phyloP scores from a whole-genome alignment of 2,888 invertebrate genomes.

The Drosophila macrospina region DNA sequence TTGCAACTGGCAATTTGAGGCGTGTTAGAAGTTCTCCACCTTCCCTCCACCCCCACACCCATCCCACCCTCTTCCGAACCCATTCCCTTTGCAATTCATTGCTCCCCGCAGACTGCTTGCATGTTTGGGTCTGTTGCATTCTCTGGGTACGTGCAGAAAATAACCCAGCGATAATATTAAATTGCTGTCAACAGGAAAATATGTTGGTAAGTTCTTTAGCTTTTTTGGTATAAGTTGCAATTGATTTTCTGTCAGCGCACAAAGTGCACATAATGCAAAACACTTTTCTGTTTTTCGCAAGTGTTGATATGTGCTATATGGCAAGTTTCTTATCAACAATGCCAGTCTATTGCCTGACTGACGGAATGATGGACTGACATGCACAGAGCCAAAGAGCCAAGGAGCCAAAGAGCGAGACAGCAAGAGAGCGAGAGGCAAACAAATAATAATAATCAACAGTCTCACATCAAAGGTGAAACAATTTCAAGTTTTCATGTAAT shows the following conservation, averaged over 20 bases:
- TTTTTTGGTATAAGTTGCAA: conserved; percentile 42
- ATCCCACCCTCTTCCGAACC: no score
- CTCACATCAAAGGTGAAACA: conserved; percentile 75
- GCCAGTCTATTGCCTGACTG: conserved; percentile 64
- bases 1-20: conserved; percentile 21
- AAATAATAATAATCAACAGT: conserved; percentile 70
- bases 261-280: conserved; percentile 55
- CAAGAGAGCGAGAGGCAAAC: conserved; percentile 49
- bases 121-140: conserved; percentile 64
- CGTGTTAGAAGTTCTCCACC: conserved; percentile 3
- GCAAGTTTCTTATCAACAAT: conserved; percentile 77
- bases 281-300: conserved; percentile 79
- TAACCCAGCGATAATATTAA: conserved; percentile 78
- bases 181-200: conserved; percentile 80
- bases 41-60: neutral
- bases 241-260: conserved; percentile 78
- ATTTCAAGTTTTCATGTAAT: conserved; percentile 67
- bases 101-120: conserved; percentile 36
- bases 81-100: no score
- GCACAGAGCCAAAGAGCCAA: conserved; percentile 36
- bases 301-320: conserved; percentile 79
- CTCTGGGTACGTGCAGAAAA: conserved; percentile 72
- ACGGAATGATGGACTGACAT: conserved; percentile 67
- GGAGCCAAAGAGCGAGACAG: conserved; percentile 1
- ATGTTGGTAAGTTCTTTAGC: conserved; percentile 68